phyloP scores from a whole-genome alignment of 2,797 vertebrate species.

The Pteronotus mesoamericanus region DNA sequence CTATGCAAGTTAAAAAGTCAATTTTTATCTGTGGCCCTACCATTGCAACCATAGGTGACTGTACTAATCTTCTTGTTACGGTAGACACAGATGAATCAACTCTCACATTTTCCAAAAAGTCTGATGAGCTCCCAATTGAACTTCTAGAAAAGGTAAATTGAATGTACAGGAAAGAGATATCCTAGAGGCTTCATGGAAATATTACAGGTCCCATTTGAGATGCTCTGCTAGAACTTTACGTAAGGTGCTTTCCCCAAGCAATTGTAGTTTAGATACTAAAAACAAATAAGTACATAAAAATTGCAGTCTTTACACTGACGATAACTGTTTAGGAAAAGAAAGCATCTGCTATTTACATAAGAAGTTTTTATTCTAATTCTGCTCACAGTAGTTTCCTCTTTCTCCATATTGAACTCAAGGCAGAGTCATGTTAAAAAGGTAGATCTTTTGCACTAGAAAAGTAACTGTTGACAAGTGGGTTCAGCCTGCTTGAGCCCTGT shows the following conservation, averaged over 20 bases:
- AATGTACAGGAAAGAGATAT: background rate
- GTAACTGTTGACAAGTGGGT: background rate
- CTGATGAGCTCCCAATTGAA: background rate
- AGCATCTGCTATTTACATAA: background rate
- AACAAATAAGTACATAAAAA: background rate
- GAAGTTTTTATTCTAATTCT: background rate
- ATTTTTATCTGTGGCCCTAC: background rate
- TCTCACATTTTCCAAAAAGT: background rate
- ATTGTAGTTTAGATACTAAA: background rate
- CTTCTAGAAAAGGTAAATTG: background rate
- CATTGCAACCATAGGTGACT: conserved; percentile 14
- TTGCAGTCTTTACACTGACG: background rate
- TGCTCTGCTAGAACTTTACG: background rate
- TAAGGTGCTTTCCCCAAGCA: background rate
- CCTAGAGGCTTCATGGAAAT: background rate
- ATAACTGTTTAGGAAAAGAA: background rate
- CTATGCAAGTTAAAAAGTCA: conserved; percentile 26
- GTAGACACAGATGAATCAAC: background rate
- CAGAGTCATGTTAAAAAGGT: background rate
- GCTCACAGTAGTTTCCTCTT: background rate
- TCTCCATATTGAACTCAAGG: background rate
- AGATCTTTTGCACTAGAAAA: background rate
- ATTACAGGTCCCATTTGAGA: background rate
- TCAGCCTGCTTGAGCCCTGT: background rate
- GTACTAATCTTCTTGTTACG: conserved; percentile 31